phyloP scores from a whole-genome alignment of 1,140 invertebrate species.

The Cecropterus lyciades region DNA sequence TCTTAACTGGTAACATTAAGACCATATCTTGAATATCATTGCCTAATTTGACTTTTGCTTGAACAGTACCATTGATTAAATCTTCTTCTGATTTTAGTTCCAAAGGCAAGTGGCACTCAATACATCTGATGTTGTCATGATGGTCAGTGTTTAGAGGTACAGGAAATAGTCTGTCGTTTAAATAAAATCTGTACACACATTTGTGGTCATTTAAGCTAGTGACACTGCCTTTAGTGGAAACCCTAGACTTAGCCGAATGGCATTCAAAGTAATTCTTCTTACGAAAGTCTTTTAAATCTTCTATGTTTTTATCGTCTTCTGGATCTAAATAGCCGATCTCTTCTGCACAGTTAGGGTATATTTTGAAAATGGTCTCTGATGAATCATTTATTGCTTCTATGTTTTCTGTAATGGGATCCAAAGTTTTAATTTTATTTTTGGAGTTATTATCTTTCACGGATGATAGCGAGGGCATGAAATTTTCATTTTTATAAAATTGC shows the following conservation, averaged over 20 bases:
- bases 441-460: conserved; percentile 44
- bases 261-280: conserved; percentile 76
- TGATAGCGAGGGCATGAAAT: conserved; percentile 55
- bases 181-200: conserved; percentile 75
- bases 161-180: conserved; percentile 74
- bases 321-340: conserved; percentile 49
- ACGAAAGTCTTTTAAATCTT: conserved; percentile 68
- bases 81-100: conserved; percentile 28
- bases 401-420: conserved; percentile 65
- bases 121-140: conserved; percentile 62
- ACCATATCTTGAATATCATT: conserved; percentile 62
- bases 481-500: conserved; percentile 71
- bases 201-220: conserved; percentile 58
- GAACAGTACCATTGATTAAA: conserved; percentile 64
- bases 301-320: conserved; percentile 49
- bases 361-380: conserved; percentile 40
- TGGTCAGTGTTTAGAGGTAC: conserved; percentile 63
- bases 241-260: conserved; percentile 67
- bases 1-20: conserved; percentile 66
- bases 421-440: conserved; percentile 43
- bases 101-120: conserved; percentile 69
- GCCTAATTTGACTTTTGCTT: conserved; percentile 71
- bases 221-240: conserved; percentile 49
- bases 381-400: conserved; percentile 45
- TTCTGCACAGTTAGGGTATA: conserved; percentile 46